Conservation (phyloP, 2,888 invertebrate genomes). For the Tenthredo mesomela region DNA sequence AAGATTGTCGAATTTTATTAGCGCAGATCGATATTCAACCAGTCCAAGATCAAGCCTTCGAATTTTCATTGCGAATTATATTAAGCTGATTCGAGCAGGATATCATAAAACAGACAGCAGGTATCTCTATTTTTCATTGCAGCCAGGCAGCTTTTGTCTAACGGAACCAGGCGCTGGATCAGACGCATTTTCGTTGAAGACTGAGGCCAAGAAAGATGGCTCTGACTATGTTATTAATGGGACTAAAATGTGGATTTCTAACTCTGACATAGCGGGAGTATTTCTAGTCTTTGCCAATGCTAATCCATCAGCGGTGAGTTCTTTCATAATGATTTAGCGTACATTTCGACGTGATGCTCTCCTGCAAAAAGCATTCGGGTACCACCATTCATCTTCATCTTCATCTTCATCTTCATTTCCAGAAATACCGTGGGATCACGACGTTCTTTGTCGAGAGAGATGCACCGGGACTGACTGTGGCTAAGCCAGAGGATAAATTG, state of each 20-base stretch:
- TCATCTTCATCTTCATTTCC: slow-evolving; percentile 58
- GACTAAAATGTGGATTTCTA: slow-evolving; percentile 99
- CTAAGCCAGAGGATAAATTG: slow-evolving; percentile 96
- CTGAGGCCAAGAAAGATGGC: slow-evolving; percentile 94
- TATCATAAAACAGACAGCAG: neutral
- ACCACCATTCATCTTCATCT: neutral
- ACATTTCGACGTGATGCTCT: neutral
- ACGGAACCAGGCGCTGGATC: slow-evolving; percentile 96
- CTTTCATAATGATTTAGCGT: neutral
- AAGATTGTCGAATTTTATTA: neutral
- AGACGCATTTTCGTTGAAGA: slow-evolving; percentile 97
- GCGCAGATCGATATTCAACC: neutral
- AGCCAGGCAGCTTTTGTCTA: slow-evolving; percentile 96
- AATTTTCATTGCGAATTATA: neutral
- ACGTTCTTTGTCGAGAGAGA: slow-evolving; percentile 96
- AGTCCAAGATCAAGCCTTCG: neutral
- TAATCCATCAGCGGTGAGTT: slow-evolving; percentile 88
- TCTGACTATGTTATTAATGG: slow-evolving; percentile 94
- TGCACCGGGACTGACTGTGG: slow-evolving; percentile 91
- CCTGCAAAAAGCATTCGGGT: neutral
- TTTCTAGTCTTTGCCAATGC: slow-evolving; percentile 98
- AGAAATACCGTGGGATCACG: slow-evolving; percentile 98
- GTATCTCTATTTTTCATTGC: slow-evolving; percentile 60
- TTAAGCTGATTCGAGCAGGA: neutral
- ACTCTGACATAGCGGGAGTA: slow-evolving; percentile 95